phyloP scores from a whole-genome alignment of 2,113 vertebrate genomes.

The Hemichromis elongatus region DNA sequence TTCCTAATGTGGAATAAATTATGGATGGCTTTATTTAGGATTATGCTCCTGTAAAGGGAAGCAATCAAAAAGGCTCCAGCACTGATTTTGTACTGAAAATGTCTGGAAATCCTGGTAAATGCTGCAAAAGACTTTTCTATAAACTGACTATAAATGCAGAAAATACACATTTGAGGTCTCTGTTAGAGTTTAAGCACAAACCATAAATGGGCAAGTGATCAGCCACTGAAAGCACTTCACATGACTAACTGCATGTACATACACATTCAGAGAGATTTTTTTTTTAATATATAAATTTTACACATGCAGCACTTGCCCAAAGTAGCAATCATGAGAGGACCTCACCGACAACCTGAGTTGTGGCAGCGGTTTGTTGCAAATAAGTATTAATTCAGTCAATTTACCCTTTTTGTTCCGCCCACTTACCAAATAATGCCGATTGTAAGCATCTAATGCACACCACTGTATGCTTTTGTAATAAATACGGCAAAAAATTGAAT shows the following conservation, averaged over 20 bases:
- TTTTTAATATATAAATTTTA: too few relatives aligned
- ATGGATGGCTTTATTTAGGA: constrained; percentile 16
- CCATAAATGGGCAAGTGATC: not conserved
- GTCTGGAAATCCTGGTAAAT: not conserved
- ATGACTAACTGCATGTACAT: not conserved
- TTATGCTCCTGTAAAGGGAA: constrained; percentile 9
- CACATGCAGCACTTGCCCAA: not conserved
- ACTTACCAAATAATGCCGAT: not conserved
- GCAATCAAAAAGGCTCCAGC: constrained; percentile 1
- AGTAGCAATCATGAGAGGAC: not conserved
- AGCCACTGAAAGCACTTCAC: not conserved
- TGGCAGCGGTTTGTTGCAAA: not conserved
- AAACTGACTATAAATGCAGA: not conserved
- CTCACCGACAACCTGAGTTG: not conserved
- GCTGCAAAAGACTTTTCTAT: not conserved
- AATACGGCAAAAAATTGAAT: not conserved
- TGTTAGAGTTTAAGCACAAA: not conserved
- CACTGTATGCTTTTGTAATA: not conserved
- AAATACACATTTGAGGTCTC: not conserved
- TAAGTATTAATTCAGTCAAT: not conserved
- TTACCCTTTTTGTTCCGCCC: not conserved
- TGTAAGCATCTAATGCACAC: not conserved
- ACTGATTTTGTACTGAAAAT: constrained; percentile 1
- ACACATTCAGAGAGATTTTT: not conserved
- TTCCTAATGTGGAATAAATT: constrained; percentile 35